phyloP scores from a whole-genome alignment of 2,888 invertebrate genomes.

The Synanthedon formicaeformis region DNA sequence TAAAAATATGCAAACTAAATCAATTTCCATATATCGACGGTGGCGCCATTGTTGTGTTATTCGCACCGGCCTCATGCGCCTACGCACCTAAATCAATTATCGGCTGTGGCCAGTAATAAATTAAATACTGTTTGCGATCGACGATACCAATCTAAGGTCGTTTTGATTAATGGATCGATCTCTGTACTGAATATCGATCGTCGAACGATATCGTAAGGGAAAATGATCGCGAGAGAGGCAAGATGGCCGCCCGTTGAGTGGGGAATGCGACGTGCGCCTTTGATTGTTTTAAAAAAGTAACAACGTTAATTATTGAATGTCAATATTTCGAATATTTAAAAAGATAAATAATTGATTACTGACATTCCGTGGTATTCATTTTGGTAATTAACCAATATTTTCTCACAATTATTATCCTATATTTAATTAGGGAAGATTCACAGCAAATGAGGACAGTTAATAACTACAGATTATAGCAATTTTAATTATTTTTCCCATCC shows the following conservation, averaged over 20 bases:
- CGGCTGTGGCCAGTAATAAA: constrained; percentile 45
- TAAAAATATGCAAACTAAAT: constrained; percentile 19
- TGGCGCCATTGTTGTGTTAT: constrained; percentile 56
- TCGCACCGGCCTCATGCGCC: constrained; percentile 48
- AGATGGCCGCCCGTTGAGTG: constrained; percentile 60
- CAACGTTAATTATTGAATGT: neutral
- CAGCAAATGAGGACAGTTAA: too few relatives aligned
- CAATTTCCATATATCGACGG: constrained; percentile 33
- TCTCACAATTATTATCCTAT: too few relatives aligned
- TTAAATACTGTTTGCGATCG: constrained; percentile 61
- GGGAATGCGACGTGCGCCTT: constrained; percentile 12
- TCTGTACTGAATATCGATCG: constrained; percentile 44
- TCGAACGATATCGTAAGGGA: constrained; percentile 30
- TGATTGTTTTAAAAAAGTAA: neutral
- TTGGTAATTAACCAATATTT: too few relatives aligned
- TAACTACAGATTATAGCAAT: too few relatives aligned
- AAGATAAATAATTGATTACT: too few relatives aligned
- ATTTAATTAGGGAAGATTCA: too few relatives aligned
- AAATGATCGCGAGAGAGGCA: constrained; percentile 36
- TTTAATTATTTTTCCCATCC: too few relatives aligned
- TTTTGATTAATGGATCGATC: constrained; percentile 60
- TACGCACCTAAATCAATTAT: constrained; percentile 62
- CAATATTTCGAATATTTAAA: neutral
- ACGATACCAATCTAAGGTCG: constrained; percentile 51
- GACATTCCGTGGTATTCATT: too few relatives aligned